These are phyloP conservation scores for Heliconius hermathena DNA, from an alignment of 1,140 invertebrate genomes.

Conservation along the genomic window DNA sequence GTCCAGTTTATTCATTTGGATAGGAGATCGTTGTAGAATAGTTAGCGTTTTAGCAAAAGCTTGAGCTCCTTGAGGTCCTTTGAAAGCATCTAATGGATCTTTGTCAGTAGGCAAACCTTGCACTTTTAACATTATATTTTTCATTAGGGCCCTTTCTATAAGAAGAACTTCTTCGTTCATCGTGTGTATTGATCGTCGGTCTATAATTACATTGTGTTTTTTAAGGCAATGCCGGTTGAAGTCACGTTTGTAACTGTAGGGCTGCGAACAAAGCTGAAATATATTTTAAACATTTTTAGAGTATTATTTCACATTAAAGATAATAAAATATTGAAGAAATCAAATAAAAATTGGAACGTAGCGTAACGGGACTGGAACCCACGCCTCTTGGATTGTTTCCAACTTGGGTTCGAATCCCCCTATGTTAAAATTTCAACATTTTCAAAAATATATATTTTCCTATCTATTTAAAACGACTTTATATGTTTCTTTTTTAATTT, in stretches of 20 bases:
- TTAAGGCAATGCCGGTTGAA: constrained; percentile 69
- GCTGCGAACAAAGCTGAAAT: constrained; percentile 63
- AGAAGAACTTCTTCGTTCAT: constrained; percentile 57
- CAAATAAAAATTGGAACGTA: no score
- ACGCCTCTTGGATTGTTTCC: no score
- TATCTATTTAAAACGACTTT: no score
- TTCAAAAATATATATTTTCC: no score
- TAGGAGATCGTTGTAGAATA: not conserved
- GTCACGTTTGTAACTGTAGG: constrained; percentile 68
- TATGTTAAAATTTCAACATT: no score
- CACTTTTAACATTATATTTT: constrained; percentile 44
- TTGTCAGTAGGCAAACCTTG: constrained; percentile 45
- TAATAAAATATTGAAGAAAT: no score
- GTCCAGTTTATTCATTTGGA: not conserved
- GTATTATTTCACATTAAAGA: no score
- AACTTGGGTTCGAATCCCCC: no score
- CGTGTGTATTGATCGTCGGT: constrained; percentile 55
- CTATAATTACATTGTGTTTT: constrained; percentile 63
- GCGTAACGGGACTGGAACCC: no score
- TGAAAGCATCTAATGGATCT: constrained; percentile 50
- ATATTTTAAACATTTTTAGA: not conserved
- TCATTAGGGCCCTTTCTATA: constrained; percentile 54
- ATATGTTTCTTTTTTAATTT: no score
- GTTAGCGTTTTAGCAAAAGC: constrained; percentile 54
- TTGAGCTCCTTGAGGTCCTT: constrained; percentile 48